Base-by-base conservation (phyloP, 2,113 vertebrate genomes). In the Dascyllus trimaculatus region DNA sequence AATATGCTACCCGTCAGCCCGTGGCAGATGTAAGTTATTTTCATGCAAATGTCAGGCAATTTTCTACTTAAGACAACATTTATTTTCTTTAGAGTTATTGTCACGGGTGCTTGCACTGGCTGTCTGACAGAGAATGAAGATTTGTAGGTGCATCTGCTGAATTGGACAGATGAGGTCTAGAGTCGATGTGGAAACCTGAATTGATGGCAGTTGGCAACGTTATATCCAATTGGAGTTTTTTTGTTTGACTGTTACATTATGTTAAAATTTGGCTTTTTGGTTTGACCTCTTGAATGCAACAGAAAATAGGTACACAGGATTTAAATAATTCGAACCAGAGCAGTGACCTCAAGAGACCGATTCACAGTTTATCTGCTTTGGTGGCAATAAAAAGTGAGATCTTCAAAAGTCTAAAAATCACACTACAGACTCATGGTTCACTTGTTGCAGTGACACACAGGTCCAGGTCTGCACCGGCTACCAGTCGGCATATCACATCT, bases 31-130 rank as follows among this genome's bases (percentile, higher is more conserved):
- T 67, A 83, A 88, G 88, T 90, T 82, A 94, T 95, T 95, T 84
- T 92, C 92, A 95, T 95, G 94, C 93, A 93, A 94, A 95, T 95
- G 81, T 40, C 25, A 71, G 29, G 89, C 84, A 88, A 93, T 94
- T 91, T 92, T 75, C 90, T 80, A 85, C 88, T 93, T 90, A 90
- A 85, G 82, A 82, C 87, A 85, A 90, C 92, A 93, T 93, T 88
- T 91, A 90, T 94, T 93, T 92, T 77, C 86, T 88, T 90, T 88
- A 82, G 88, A 88, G 92, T 80, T 90, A 74, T 72, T 86, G 90
- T 91, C 84, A 84, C 49, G 82, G 80, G 78, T n/a, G 75, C 67
- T 79, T 76, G 81, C 54, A 51, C 84, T 68, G 68, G 69, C 77
- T 54, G 68, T 24, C 71, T 75, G 90, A 80, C 84, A 80, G 81